Evolutionary conservation across 2,888 invertebrate species (phyloP), one percentile per base, ranked within the genome.

Genomic region (Epirrhoe tristata): DNA sequence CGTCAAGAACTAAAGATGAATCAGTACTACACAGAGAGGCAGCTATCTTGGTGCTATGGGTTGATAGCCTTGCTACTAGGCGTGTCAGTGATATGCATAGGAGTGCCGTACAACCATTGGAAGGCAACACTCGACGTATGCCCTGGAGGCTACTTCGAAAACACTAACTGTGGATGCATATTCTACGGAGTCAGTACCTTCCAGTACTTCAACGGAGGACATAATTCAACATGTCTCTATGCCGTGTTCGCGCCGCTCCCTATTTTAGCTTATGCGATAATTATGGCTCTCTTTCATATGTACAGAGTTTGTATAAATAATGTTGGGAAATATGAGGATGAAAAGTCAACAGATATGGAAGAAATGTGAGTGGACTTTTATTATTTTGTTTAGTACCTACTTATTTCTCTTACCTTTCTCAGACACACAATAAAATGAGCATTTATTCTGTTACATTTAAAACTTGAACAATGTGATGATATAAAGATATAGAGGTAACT

Each of bases 101-200:
- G 95, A 4, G 93, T 96, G 62, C 95, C 95, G 0, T 96, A 95
- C 94, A 93, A 95, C 54, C 96, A 96, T 80, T 96, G 96, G 96
- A 93, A 94, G 55, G 90, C 93, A 16, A 96, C 96, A 0, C 86
- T 96, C 2, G 96, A 96, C 77, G 94, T 95, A 54, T 96, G 96
- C 74, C 93, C 94, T 0, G 91, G 92, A 0, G 93, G 93, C 54
- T 91, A 88, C 79, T 82, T 93, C 2, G 93, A 93, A 70, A 95
- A 95, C 74, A 94, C 94, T 5, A 96, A 95, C 77, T 96, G 96
- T 77, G 96, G 96, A 51, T 96, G 96, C 76, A 95, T 96, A 75
- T 88, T 96, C 48, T 95, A 95, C 81, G 96, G 95, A 1, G 87
- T 94, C 61, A 94, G 94, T 75, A 95, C 95, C 14, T 94, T 89